These are phyloP conservation scores for Patella ulyssiponensis DNA, from an alignment of 2,888 invertebrate genomes.

Conservation along the genomic window DNA sequence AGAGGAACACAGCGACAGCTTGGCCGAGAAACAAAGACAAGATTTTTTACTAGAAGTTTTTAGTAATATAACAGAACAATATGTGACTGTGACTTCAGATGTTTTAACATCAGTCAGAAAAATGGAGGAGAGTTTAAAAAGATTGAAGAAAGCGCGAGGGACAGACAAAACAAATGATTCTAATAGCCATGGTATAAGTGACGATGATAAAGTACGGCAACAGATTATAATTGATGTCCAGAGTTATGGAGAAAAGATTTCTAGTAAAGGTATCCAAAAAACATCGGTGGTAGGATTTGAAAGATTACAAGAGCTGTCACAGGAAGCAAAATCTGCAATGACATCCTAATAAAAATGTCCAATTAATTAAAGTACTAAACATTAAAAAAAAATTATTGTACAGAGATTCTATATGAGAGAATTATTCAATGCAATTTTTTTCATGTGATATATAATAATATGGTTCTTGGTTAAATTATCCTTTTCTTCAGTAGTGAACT, in stretches of 20 bases:
- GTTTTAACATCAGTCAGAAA: slow-evolving; percentile 93
- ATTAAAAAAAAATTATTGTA: too few relatives aligned
- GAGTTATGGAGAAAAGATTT: slow-evolving; percentile 77
- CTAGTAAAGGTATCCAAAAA: slow-evolving; percentile 49
- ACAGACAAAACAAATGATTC: slow-evolving; percentile 73
- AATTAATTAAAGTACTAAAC: not conserved
- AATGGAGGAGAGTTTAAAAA: slow-evolving; percentile 93
- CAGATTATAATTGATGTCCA: slow-evolving; percentile 90
- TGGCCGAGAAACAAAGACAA: slow-evolving; percentile 47
- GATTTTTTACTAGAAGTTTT: slow-evolving; percentile 53
- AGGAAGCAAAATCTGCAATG: slow-evolving; percentile 59
- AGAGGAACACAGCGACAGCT: slow-evolving; percentile 52
- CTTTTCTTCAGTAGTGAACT: too few relatives aligned
- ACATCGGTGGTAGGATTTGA: slow-evolving; percentile 41
- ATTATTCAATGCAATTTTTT: too few relatives aligned
- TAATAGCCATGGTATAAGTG: slow-evolving; percentile 78
- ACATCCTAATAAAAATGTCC: slow-evolving; percentile 32
- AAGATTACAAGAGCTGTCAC: slow-evolving; percentile 51
- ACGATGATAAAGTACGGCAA: slow-evolving; percentile 94
- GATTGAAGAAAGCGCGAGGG: slow-evolving; percentile 88
- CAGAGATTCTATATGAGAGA: too few relatives aligned
- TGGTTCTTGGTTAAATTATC: too few relatives aligned
- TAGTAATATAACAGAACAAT: slow-evolving; percentile 55
- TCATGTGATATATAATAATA: too few relatives aligned
- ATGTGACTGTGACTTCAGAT: slow-evolving; percentile 80